phyloP scores from a whole-genome alignment of 1,140 invertebrate species.

The Drosophila mojavensis region DNA sequence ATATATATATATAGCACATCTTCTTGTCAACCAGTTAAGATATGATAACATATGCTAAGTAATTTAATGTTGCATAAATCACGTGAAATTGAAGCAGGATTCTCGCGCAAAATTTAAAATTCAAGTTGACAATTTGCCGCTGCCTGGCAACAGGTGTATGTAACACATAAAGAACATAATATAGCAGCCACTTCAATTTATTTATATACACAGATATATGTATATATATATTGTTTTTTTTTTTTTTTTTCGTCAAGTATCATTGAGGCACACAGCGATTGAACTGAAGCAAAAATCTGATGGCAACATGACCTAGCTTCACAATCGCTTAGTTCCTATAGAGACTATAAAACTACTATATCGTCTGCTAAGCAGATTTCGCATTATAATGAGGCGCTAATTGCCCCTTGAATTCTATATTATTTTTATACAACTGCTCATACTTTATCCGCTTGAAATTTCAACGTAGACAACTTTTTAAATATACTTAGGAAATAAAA shows the following conservation, averaged over 20 bases:
- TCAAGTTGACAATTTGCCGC: conserved; percentile 22
- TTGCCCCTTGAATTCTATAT: no score
- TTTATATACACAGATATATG: no score
- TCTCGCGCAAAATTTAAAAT: conserved; percentile 12
- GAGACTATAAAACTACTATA: no score
- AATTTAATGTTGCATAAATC: conserved; percentile 47
- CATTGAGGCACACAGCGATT: no score
- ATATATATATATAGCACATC: not conserved
- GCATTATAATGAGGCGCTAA: no score
- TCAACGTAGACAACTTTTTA: conserved; percentile 2
- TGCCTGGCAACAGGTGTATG: conserved; percentile 40
- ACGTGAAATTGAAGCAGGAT: conserved; percentile 22
- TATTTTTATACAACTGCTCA: no score
- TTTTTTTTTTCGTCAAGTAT: no score
- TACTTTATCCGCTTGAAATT: not conserved
- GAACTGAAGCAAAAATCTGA: no score
- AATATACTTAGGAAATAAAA: not conserved
- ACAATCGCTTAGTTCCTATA: no score
- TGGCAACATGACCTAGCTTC: no score
- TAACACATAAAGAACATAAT: not conserved
- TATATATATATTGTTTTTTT: no score
- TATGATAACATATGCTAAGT: conserved; percentile 50
- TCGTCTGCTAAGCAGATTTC: no score
- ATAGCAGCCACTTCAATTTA: not conserved
- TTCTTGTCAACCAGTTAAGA: conserved; percentile 16